These are phyloP conservation scores for Drosophila pruinosa DNA, from an alignment of 1,140 invertebrate genomes.

Conservation along the genomic window DNA sequence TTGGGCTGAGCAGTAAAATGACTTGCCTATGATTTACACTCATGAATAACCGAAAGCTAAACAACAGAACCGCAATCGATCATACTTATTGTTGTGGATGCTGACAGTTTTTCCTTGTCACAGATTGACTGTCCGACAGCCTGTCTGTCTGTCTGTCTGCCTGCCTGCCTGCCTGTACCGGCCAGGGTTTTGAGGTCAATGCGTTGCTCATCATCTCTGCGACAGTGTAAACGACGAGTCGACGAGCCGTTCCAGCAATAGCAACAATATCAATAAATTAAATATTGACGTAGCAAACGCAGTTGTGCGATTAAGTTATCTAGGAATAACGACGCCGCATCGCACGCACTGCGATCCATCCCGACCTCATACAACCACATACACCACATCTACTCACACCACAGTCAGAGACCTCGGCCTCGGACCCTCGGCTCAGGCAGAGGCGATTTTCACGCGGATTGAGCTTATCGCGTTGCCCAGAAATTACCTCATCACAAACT, in stretches of 20 bases:
- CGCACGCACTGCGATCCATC: conserved; percentile 13
- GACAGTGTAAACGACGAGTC: conserved; percentile 14
- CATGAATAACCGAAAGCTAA: conserved; percentile 1
- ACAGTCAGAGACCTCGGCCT: background rate
- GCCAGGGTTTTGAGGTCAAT: conserved; percentile 31
- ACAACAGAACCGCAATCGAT: conserved; percentile 32
- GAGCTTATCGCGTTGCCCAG: conserved; percentile 51
- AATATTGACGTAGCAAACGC: conserved; percentile 62
- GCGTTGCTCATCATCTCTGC: conserved; percentile 9
- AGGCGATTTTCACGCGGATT: conserved; percentile 6
- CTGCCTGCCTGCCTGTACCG: background rate
- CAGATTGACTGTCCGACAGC: background rate
- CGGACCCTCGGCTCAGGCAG: conserved; percentile 2
- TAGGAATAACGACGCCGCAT: conserved; percentile 7
- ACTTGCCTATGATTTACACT: conserved; percentile 28
- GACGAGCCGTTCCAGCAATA: background rate
- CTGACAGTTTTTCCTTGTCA: conserved; percentile 38
- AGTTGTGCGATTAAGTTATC: conserved; percentile 43
- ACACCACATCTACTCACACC: background rate
- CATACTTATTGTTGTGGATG: conserved; percentile 35
- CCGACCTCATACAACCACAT: background rate
- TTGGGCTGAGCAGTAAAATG: background rate
- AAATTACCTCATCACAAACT: conserved; percentile 64
- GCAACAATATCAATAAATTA: conserved; percentile 60
- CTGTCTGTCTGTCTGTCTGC: background rate